Base-by-base conservation (phyloP, 2,888 invertebrate species). In the Caenorhabditis sinica region DNA sequence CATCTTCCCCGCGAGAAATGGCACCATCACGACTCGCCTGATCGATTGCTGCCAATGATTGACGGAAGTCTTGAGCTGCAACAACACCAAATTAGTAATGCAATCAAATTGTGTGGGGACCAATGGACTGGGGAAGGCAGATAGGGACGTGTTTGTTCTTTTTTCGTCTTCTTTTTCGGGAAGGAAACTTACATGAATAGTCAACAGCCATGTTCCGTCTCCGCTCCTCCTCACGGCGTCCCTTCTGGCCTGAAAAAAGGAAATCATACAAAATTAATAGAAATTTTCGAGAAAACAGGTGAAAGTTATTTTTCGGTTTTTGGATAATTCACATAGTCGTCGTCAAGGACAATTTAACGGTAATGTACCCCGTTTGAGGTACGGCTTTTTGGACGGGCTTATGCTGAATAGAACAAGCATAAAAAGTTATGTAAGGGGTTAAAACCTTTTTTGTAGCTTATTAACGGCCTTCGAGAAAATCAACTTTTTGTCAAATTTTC, bases 11-110 rank as follows among this genome's bases (percentile, higher is more conserved):
- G 30, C 86, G 79, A 20, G 85, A 81, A 40, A 76, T 63, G 17
- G 87, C 86, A 13, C 88, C 89, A 30, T 89, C 89, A 15, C 90
- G 79, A 60, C 90, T 86, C 6, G 92, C 92, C 45, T 90, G 90
- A 63, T 92, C 91, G 68, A 92, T 92, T 20, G 90, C 89, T 9
- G 91, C 91, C 58, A 90, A 81, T 53, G 91, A 91, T 80, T 90
- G 90, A 73, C 88, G 89, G 77, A 92, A 92, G 82, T 92, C 91
- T 69, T 89, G 88, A 20, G 90, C 84, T 85, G 80, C 45, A 81
- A 72, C 56, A 60, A 45, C 58, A 68, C 53, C 56, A 28, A 58
- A 72, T 60, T 72, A 66, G 71, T 75, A 68, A 73, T 61, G 58
- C 68, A 53, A 63, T 75, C 51, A 69, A 69, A 69, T 49, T 25